Conservation (phyloP, 2,113 vertebrate species). For the Geococcyx californianus region DNA sequence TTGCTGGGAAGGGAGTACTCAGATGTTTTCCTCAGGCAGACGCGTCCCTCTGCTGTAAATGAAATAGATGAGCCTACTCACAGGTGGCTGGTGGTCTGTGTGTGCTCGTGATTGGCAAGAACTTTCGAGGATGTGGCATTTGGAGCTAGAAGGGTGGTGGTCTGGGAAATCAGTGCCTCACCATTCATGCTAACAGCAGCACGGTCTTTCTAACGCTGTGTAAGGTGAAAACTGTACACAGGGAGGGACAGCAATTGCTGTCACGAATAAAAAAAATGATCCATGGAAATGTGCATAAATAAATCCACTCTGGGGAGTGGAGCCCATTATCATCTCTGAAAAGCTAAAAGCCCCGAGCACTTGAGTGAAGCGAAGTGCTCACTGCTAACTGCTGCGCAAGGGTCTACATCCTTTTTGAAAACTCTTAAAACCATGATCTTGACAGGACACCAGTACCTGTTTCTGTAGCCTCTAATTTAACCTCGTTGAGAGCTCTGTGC, state of each 20-base stretch:
- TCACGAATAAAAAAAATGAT: neutral
- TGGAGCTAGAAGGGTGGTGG: neutral
- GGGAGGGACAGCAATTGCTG: neutral
- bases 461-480: neutral
- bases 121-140: neutral
- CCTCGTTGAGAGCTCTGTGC: neutral
- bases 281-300: neutral
- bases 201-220: fast-evolving
- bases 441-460: fast-evolving
- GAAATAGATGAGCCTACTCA: neutral
- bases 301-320: neutral
- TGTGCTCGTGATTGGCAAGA: neutral
- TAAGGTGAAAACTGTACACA: neutral
- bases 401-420: neutral
- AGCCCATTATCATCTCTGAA: neutral
- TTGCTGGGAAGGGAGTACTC: neutral
- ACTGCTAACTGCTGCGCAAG: fast-evolving
- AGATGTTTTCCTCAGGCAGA: neutral
- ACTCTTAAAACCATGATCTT: neutral
- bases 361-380: neutral
- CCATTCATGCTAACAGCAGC: neutral
- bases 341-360: neutral
- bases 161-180: neutral
- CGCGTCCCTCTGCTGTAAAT: neutral
- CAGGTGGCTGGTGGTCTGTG: neutral